Percentiles rank a stretch among this genome's conserved stretches.
Conservation (phyloP, 2,888 invertebrate species). For the Scaptomyza parva region DNA sequence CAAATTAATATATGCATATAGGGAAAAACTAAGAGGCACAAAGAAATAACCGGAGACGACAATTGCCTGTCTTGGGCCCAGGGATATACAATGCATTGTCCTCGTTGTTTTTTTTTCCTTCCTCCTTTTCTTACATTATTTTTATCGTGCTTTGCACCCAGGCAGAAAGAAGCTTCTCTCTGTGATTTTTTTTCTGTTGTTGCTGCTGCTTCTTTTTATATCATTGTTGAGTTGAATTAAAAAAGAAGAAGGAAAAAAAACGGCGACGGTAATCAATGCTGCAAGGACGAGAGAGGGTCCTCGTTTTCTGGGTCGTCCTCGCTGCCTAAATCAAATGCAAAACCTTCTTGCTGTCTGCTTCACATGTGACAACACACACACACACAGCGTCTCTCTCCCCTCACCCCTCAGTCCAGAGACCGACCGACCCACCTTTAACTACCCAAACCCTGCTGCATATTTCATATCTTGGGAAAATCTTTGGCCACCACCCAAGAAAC, state of each 20-base stretch:
- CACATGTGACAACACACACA: conserved; percentile 67
- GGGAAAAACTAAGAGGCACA: conserved; percentile 25
- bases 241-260: too few relatives aligned
- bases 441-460: conserved; percentile 48
- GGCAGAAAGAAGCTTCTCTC: conserved; percentile 33
- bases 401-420: too few relatives aligned
- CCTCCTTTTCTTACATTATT: conserved; percentile 13
- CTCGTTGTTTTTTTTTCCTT: conserved; percentile 23
- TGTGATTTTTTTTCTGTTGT: conserved; percentile 24
- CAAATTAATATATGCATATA: conserved; percentile 31
- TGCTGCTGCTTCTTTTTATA: conserved; percentile 49
- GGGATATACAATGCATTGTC: conserved; percentile 25
- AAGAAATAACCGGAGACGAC: conserved; percentile 58
- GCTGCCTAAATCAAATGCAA: conserved; percentile 66
- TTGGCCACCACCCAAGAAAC: conserved; percentile 78
- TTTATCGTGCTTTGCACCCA: conserved; percentile 45
- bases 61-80: conserved; percentile 64
- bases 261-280: conserved; percentile 79
- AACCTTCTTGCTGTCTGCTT: conserved; percentile 72
- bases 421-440: too few relatives aligned
- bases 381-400: conserved; percentile 36
- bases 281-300: conserved; percentile 63
- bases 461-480: conserved; percentile 84
- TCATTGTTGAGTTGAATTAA: conserved; percentile 79
- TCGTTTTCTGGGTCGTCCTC: conserved; percentile 26